Base-by-base conservation (phyloP, 1,140 invertebrate genomes). In the Cotesia typhae region DNA sequence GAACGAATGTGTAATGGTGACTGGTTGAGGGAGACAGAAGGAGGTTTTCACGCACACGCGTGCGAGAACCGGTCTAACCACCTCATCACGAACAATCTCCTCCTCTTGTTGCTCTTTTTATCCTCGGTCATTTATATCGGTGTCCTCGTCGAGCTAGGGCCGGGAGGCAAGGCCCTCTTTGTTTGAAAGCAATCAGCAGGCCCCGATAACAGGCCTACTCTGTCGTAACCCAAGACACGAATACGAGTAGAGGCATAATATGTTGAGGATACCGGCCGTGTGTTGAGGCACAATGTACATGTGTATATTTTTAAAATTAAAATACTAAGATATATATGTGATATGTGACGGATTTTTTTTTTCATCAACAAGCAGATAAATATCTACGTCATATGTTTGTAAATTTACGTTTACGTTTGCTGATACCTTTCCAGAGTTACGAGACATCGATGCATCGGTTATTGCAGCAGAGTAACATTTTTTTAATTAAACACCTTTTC, bases 11-110 rank as follows among this genome's bases (percentile, higher is more conserved):
- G 57, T 36, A 41, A 72, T 28, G 65, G 63, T 66, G 53, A 63
- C 53, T 59, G 20, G 57, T 28, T 28, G 60, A 52, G 47, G 47
- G 65, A 67, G 75, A 59, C 57, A 74, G 76, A 78, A 74, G 75
- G 77, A 67, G 66, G 76, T 82, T 79, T 76, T 77, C 76, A 77
- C 80, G 81, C 77, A 80, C 80, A 80, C 80, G 80, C 80, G 80
- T 82, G 80, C 79, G 79, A 78, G 78, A 87, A 87, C 85, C 85
- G 85, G 85, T 87, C 81, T 86, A 85, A 87, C 85, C 85, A 86
- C 85, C 84, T 87, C 85, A 83, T 85, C 83, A 82, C 79, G 82
- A 83, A 83, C 83, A 85, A 85, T 85, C 84, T 86, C 83, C 79
- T 86, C 83, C 79, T 84, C 78, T 78, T 83, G 80, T 80, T 80